Evolutionary conservation across 2,797 vertebrate species (phyloP).

Genomic region (Galagoides demidoff): DNA sequence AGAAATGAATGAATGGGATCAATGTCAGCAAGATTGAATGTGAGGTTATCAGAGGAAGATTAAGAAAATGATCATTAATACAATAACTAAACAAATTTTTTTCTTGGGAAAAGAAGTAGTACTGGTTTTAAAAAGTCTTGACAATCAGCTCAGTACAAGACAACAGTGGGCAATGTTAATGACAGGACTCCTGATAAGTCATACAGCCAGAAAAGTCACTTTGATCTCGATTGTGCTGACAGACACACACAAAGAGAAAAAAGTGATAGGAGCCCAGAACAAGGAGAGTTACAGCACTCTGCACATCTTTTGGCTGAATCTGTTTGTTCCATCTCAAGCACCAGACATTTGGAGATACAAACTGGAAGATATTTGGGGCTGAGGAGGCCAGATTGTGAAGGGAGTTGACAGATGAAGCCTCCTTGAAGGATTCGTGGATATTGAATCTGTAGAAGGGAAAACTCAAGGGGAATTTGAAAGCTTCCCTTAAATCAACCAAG

Average conservation of each 20-base stretch:
- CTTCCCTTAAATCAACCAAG: conserved; percentile 20
- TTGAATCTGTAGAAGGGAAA: conserved; percentile 34
- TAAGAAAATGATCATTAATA: neutral
- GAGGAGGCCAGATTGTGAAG: neutral
- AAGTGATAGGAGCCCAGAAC: neutral
- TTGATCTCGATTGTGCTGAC: neutral
- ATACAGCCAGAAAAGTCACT: neutral
- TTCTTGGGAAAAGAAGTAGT: neutral
- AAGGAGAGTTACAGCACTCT: neutral
- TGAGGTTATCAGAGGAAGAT: neutral
- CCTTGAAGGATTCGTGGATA: conserved; percentile 24
- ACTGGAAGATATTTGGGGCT: neutral
- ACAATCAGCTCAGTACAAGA: neutral
- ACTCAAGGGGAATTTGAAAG: conserved; percentile 41
- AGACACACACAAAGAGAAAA: neutral
- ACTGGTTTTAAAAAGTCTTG: neutral
- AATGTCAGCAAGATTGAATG: neutral
- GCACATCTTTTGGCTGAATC: neutral
- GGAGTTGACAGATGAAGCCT: conserved; percentile 26
- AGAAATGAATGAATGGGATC: neutral
- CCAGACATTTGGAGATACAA: conserved; percentile 23
- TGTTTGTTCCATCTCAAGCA: neutral
- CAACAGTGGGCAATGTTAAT: neutral
- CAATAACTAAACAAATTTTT: neutral
- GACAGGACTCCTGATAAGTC: neutral